Evolutionary conservation across 2,888 invertebrate genomes (phyloP).

Genomic region (Epinotia ramella): DNA sequence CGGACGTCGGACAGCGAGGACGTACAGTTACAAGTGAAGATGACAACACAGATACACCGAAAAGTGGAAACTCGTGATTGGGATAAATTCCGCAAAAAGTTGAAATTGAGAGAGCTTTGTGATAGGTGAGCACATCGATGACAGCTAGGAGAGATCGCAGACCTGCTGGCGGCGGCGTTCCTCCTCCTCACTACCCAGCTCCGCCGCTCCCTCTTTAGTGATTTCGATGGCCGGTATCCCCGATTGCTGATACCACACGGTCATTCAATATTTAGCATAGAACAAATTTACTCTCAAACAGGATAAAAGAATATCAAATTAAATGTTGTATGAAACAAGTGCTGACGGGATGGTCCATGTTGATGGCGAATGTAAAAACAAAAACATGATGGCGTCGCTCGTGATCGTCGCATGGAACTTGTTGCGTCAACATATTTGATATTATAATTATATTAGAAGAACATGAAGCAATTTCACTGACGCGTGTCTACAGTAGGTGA

Average conservation of each 20-base stretch:
- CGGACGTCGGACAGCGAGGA: slow-evolving; percentile 70
- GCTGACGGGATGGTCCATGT: slow-evolving; percentile 65
- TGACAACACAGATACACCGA: slow-evolving; percentile 82
- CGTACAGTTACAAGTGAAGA: slow-evolving; percentile 72
- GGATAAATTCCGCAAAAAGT: slow-evolving; percentile 73
- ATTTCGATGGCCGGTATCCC: slow-evolving; percentile 89
- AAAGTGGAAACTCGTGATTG: slow-evolving; percentile 80
- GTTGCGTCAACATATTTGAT: slow-evolving; percentile 37
- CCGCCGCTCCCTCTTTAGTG: slow-evolving; percentile 90
- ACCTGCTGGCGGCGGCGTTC: slow-evolving; percentile 82
- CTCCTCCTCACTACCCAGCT: slow-evolving; percentile 90
- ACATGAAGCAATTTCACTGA: slow-evolving; percentile 39
- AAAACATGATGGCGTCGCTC: slow-evolving; percentile 45
- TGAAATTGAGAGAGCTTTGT: slow-evolving; percentile 76
- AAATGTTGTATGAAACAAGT: slow-evolving; percentile 58
- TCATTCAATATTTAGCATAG: slow-evolving; percentile 76
- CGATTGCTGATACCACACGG: slow-evolving; percentile 83
- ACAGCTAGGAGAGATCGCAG: slow-evolving; percentile 82
- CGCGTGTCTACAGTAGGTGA: slow-evolving; percentile 41
- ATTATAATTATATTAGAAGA: slow-evolving; percentile 31
- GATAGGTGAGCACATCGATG: slow-evolving; percentile 83
- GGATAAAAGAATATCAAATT: slow-evolving; percentile 68
- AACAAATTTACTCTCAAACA: slow-evolving; percentile 61
- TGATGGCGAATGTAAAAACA: slow-evolving; percentile 54
- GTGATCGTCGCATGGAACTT: slow-evolving; percentile 37